Evolutionary conservation across 2,113 vertebrate genomes (phyloP).

Genomic region (Eulacestoma nigropectus): DNA sequence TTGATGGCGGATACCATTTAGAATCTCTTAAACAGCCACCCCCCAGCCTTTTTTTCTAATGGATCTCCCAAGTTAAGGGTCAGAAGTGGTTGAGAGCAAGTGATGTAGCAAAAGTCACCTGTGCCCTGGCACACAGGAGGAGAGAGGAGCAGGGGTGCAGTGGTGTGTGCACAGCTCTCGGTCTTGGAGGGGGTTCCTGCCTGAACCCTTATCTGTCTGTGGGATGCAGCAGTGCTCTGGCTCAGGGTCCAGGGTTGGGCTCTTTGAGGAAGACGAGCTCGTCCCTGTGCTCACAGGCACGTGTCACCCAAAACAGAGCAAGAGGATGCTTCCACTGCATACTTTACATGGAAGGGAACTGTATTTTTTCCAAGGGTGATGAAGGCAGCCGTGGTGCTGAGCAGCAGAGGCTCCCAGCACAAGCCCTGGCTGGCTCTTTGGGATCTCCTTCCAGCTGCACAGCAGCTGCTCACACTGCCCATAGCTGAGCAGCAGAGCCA

Average conservation of each 20-base stretch:
- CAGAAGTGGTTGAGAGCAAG: background rate
- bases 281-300: background rate
- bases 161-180: fast-evolving
- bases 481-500: fast-evolving
- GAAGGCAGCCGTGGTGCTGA: fast-evolving
- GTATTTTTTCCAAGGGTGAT: background rate
- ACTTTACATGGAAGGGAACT: fast-evolving
- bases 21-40: background rate
- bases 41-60: background rate
- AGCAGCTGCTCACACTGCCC: fast-evolving
- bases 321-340: background rate
- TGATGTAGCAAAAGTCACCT: fast-evolving
- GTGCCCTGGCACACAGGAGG: fast-evolving
- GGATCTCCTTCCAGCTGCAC: background rate
- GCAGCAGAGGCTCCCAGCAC: background rate
- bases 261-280: background rate
- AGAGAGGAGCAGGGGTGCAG: fast-evolving
- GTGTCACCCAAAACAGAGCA: background rate
- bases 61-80: background rate
- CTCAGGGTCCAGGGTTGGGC: background rate
- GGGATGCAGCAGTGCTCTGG: background rate
- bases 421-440: background rate
- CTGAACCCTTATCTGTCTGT: background rate
- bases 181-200: background rate
- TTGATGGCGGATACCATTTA: background rate